These are phyloP conservation scores for Otus sunia DNA, from an alignment of 2,113 vertebrate genomes.

Conservation along the genomic window DNA sequence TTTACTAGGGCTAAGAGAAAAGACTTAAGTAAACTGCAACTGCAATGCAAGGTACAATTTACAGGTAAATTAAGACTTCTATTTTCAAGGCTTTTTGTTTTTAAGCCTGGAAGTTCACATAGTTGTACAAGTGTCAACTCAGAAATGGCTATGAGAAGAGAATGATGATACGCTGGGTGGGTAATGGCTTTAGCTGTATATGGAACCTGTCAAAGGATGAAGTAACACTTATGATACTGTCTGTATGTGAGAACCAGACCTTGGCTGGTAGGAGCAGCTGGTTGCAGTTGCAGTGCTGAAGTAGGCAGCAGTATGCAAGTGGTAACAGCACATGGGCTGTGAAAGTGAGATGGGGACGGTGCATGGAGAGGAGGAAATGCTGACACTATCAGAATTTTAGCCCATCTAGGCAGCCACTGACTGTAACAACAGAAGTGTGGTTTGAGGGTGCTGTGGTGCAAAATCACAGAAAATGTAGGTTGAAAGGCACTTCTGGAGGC, in stretches of 20 bases:
- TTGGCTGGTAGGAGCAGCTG: background rate
- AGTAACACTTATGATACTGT: background rate
- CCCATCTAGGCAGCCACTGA: background rate
- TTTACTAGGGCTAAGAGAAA: background rate
- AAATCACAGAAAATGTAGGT: background rate
- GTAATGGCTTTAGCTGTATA: background rate
- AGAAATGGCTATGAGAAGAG: background rate
- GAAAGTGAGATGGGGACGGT: background rate
- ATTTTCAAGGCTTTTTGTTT: background rate
- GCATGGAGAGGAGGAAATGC: background rate
- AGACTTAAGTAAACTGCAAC: background rate
- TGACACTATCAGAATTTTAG: background rate
- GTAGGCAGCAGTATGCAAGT: background rate
- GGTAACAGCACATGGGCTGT: background rate
- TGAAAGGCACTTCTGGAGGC: background rate
- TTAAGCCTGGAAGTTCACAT: background rate
- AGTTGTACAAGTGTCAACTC: background rate
- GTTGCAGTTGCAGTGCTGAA: background rate
- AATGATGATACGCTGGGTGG: rapidly evolving
- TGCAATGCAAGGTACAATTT: background rate
- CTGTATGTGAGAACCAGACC: background rate
- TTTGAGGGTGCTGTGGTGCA: background rate
- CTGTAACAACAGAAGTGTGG: background rate
- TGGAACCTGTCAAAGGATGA: background rate
- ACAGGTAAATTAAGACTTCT: background rate